A percentile compares a stretch with the other conserved stretches of the same genome.
These are phyloP conservation scores for Drosophila bipectinata DNA, from an alignment of 1,140 invertebrate genomes.

Conservation along the genomic window DNA sequence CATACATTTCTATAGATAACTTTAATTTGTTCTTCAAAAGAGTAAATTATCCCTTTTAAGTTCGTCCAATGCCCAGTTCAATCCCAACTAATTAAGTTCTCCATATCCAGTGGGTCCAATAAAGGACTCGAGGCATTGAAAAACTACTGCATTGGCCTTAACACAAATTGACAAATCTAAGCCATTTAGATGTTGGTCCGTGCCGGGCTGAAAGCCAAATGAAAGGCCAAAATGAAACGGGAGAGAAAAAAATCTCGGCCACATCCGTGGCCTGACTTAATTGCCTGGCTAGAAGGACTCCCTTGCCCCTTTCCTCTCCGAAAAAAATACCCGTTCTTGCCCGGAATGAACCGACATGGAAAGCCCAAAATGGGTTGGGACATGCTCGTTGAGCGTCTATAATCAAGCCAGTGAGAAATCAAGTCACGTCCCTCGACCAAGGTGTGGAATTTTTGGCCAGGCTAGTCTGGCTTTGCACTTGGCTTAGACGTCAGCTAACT, in stretches of 20 bases:
- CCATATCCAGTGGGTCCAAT: conserved; percentile 18
- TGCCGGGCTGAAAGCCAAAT: conserved; percentile 50
- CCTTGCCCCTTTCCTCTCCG: not conserved
- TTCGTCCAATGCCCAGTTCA: conserved; percentile 17
- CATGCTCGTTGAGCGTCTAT: conserved; percentile 50
- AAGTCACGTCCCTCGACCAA: conserved; percentile 68
- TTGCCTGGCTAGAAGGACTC: conserved; percentile 46
- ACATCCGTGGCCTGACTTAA: conserved; percentile 63
- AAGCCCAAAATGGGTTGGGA: conserved; percentile 29
- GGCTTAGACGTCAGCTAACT: conserved; percentile 19
- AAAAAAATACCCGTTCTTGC: conserved; percentile 9
- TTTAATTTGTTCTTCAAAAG: not conserved
- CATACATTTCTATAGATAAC: not conserved
- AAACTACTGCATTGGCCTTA: conserved; percentile 73
- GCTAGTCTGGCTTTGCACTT: conserved; percentile 34
- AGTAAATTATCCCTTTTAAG: not conserved
- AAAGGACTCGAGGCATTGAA: conserved; percentile 37
- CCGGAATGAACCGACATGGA: conserved; percentile 18
- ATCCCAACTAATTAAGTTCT: conserved; percentile 61
- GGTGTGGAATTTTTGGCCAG: conserved; percentile 67
- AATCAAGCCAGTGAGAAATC: conserved; percentile 74
- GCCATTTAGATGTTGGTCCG: conserved; percentile 61
- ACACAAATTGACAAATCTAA: conserved; percentile 78
- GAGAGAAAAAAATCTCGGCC: conserved; percentile 59
- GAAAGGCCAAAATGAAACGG: conserved; percentile 23